These are phyloP conservation scores for Rhagologus leucostigma DNA, from an alignment of 2,113 vertebrate genomes.

Conservation along the genomic window DNA sequence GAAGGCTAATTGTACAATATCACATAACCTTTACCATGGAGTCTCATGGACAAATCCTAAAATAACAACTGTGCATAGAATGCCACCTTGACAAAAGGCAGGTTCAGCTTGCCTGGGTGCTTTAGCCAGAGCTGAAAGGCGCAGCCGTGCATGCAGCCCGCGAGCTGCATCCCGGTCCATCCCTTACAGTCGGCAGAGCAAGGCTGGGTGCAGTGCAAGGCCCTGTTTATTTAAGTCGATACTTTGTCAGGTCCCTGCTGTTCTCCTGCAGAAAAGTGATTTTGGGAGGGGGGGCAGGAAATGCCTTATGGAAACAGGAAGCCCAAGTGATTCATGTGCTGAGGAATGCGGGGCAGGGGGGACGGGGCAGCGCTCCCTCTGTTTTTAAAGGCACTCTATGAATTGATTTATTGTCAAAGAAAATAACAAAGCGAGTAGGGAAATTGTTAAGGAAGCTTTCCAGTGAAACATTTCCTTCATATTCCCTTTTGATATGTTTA, in stretches of 20 bases:
- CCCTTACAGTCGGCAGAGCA: neutral
- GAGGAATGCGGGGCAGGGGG: slow-evolving; percentile 80
- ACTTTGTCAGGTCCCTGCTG: slow-evolving; percentile 82
- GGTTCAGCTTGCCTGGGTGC: neutral
- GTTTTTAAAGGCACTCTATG: slow-evolving; percentile 89
- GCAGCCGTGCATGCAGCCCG: neutral
- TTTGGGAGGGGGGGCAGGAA: slow-evolving; percentile 87
- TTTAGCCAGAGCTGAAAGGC: neutral
- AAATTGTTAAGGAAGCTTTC: slow-evolving; percentile 92
- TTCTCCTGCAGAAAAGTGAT: slow-evolving; percentile 81
- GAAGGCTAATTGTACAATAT: neutral
- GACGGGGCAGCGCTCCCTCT: slow-evolving; percentile 67
- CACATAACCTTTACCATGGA: neutral
- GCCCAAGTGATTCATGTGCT: slow-evolving; percentile 93
- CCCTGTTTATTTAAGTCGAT: slow-evolving; percentile 81
- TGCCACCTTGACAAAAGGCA: neutral
- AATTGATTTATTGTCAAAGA: slow-evolving; percentile 96
- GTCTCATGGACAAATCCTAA: neutral
- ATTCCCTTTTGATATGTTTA: slow-evolving; percentile 87
- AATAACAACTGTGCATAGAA: neutral
- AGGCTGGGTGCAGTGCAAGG: slow-evolving; percentile 49
- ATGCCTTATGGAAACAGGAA: slow-evolving; percentile 96
- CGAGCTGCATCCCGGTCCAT: neutral
- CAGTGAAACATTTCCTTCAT: slow-evolving; percentile 91
- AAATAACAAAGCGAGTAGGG: slow-evolving; percentile 89